Percentiles rank a stretch among this genome's conserved stretches.
phyloP scores from a whole-genome alignment of 1,140 invertebrate genomes.

The Anastrepha ludens region DNA sequence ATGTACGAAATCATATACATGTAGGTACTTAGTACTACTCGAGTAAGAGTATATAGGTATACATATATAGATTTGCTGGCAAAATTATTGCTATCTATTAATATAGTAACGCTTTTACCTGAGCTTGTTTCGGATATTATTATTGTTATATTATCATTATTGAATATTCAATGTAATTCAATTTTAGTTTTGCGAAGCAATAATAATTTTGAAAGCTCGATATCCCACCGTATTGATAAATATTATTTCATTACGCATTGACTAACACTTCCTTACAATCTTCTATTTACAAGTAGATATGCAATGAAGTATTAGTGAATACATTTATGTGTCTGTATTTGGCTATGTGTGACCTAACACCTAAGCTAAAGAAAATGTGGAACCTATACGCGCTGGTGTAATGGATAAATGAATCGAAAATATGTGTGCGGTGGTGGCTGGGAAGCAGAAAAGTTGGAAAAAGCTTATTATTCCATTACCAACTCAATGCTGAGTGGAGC shows the following conservation, averaged over 20 bases:
- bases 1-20: neutral
- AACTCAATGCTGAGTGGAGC: too few relatives aligned
- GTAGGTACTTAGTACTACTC: neutral
- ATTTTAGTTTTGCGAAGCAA: conserved; percentile 54
- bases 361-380: too few relatives aligned
- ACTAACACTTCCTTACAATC: conserved; percentile 54
- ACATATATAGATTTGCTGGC: neutral
- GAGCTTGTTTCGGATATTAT: conserved; percentile 42
- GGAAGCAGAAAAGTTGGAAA: too few relatives aligned
- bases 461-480: too few relatives aligned
- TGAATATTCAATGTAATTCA: neutral
- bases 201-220: conserved; percentile 57
- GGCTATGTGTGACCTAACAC: too few relatives aligned
- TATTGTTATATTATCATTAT: conserved; percentile 22
- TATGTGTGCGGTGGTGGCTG: too few relatives aligned
- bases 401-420: too few relatives aligned
- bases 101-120: conserved; percentile 41
- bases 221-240: conserved; percentile 53
- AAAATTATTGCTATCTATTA: neutral
- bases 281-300: neutral
- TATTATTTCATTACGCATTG: conserved; percentile 53
- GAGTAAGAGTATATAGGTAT: conserved; percentile 7
- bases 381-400: too few relatives aligned
- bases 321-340: neutral
- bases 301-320: conserved; percentile 56